These are phyloP conservation scores for Karalla daura DNA, from an alignment of 2,797 vertebrate genomes.

Conservation along the genomic window DNA sequence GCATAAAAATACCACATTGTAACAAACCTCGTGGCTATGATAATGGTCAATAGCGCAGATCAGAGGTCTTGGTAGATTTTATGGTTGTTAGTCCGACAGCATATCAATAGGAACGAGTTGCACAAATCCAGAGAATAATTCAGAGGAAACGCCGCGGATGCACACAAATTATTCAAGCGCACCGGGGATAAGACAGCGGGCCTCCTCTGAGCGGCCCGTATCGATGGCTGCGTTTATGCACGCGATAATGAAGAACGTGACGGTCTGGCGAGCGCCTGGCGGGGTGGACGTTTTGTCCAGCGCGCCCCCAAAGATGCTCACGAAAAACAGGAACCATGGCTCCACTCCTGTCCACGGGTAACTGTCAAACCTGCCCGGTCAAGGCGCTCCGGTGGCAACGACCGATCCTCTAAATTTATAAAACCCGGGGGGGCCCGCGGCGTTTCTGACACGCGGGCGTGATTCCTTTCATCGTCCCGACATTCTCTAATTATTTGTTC, in stretches of 20 bases:
- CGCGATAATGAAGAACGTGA: constrained; percentile 52
- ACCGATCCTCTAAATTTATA: constrained; percentile 2
- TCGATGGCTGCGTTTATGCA: constrained; percentile 39
- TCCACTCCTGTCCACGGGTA: constrained; percentile 8
- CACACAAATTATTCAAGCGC: constrained; percentile 61
- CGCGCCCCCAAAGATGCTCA: constrained; percentile 14
- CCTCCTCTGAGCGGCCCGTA: constrained; percentile 41
- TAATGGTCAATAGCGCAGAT: constrained; percentile 83
- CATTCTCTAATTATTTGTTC: constrained; percentile 14
- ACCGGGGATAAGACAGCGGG: constrained; percentile 44
- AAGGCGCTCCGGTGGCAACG: constrained; percentile 6
- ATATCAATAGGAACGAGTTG: constrained; percentile 78
- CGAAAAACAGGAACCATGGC: constrained; percentile 39
- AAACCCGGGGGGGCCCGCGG: not conserved
- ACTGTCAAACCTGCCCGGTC: constrained; percentile 20
- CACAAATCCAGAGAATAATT: constrained; percentile 73
- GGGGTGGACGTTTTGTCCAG: constrained; percentile 41
- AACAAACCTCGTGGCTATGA: constrained; percentile 81
- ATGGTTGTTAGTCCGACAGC: constrained; percentile 77
- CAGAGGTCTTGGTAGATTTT: constrained; percentile 79
- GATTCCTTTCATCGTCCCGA: not conserved
- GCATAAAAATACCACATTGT: constrained; percentile 76
- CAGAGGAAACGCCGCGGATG: constrained; percentile 54
- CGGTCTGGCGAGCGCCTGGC: too few species aligned
- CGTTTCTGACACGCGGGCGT: not conserved